These are phyloP conservation scores for Hassar affinis DNA, from an alignment of 2,113 vertebrate genomes.

Conservation along the genomic window DNA sequence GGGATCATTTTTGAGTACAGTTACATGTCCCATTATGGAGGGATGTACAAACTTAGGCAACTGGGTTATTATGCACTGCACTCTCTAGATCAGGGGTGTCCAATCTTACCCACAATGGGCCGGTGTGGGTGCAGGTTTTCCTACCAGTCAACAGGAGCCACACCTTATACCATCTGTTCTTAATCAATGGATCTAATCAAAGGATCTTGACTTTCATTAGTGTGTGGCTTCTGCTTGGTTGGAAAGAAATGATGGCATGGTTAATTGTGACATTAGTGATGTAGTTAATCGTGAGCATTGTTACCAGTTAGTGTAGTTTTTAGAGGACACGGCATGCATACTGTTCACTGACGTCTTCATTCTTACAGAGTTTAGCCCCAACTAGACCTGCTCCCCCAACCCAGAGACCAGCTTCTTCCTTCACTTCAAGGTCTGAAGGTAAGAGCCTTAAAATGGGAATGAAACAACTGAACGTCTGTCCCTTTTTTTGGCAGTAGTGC, in stretches of 20 bases:
- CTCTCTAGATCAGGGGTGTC: no score
- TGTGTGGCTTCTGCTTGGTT: no score
- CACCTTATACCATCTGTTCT: no score
- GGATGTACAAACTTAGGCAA: not conserved
- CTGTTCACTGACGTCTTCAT: not conserved
- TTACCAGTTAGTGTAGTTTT: not conserved
- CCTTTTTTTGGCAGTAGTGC: not conserved
- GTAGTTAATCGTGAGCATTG: not conserved
- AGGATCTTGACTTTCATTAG: no score
- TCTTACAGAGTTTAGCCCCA: constrained; percentile 48
- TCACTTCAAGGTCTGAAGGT: constrained; percentile 40
- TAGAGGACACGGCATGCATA: not conserved
- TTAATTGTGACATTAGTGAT: not conserved
- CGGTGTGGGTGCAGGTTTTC: no score
- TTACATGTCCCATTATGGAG: not conserved
- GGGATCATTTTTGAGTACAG: not conserved
- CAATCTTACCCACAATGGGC: no score
- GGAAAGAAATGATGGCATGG: no score
- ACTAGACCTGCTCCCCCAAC: constrained; percentile 50
- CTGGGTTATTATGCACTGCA: no score
- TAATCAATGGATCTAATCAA: no score
- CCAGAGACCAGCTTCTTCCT: constrained; percentile 36
- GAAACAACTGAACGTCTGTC: not conserved
- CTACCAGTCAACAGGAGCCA: no score
- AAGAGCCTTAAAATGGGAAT: not conserved